A percentile compares a stretch with the other conserved stretches of the same genome.
Conservation (phyloP, 2,797 vertebrate genomes). For the Mus caroli region DNA sequence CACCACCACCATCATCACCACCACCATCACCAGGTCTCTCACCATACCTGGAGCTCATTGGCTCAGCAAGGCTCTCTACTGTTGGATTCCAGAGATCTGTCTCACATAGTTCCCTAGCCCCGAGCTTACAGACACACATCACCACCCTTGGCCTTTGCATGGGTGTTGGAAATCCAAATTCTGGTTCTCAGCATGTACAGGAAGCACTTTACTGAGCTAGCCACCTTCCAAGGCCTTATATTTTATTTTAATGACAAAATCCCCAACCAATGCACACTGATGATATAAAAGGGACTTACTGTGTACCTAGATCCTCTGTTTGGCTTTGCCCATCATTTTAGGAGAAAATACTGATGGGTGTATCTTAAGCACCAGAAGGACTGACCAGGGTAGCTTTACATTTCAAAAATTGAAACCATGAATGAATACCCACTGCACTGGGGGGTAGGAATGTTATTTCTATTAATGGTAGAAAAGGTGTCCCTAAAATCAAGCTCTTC, state of each 20-base stretch:
- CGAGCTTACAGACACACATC: not conserved
- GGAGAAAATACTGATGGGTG: not conserved
- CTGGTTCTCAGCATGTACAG: not conserved
- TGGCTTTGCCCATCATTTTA: conserved; percentile 26
- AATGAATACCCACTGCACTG: not conserved
- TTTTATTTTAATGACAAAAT: not conserved
- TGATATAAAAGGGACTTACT: conserved; percentile 27
- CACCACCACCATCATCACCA: not conserved
- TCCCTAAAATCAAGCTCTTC: not conserved
- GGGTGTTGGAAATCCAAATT: not conserved
- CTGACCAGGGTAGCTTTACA: conserved; percentile 23
- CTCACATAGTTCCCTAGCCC: not conserved
- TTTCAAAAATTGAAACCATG: not conserved
- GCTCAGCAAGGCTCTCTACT: not conserved
- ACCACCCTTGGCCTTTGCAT: not conserved
- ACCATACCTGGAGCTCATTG: not conserved
- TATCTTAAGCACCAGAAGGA: not conserved
- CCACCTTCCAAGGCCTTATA: not conserved
- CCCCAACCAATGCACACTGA: not conserved
- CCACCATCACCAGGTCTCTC: not conserved
- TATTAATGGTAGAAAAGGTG: not conserved
- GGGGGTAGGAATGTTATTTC: not conserved
- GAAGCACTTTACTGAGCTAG: not conserved
- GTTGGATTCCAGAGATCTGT: not conserved
- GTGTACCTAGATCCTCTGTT: conserved; percentile 46